A percentile compares a stretch with the other conserved stretches of the same genome.
phyloP scores from a whole-genome alignment of 2,113 vertebrate genomes.

The Dendrocopos noguchii region DNA sequence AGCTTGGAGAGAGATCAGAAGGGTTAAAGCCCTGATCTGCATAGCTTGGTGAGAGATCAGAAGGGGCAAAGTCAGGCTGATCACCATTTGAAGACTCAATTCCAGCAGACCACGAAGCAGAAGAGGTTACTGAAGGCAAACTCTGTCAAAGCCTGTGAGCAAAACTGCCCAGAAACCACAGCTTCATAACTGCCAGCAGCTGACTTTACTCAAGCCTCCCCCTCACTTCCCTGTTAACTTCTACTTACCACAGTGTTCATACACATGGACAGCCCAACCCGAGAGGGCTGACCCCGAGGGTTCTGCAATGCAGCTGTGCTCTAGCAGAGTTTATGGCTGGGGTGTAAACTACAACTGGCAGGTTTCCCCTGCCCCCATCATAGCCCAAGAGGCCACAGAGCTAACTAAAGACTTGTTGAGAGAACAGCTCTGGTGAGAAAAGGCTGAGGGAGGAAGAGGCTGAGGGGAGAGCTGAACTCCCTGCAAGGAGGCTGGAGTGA shows the following conservation, averaged over 20 bases:
- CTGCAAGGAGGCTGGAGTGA: too few relatives aligned
- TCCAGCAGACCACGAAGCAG: not conserved
- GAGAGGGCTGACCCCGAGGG: not conserved
- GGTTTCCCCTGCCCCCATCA: too few relatives aligned
- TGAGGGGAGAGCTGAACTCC: too few relatives aligned
- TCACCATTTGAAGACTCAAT: not conserved
- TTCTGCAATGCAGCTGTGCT: not conserved
- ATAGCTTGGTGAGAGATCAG: not conserved
- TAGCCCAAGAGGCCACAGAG: not conserved
- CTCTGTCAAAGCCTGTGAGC: not conserved
- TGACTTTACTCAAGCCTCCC: not conserved
- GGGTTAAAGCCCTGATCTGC: not conserved
- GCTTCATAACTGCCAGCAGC: not conserved
- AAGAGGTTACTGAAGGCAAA: not conserved
- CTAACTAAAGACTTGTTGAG: not conserved
- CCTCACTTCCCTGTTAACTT: not conserved
- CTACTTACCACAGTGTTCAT: too few relatives aligned
- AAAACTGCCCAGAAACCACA: constrained; percentile 37
- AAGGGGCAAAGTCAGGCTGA: not conserved
- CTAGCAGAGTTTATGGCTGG: not conserved
- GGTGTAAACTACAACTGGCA: not conserved
- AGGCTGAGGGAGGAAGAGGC: too few relatives aligned
- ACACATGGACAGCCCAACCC: not conserved
- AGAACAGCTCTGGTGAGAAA: too few relatives aligned
- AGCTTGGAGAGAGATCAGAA: not conserved